These are phyloP conservation scores for Latrodectus hesperus DNA, from an alignment of 2,888 invertebrate species.

Conservation along the genomic window DNA sequence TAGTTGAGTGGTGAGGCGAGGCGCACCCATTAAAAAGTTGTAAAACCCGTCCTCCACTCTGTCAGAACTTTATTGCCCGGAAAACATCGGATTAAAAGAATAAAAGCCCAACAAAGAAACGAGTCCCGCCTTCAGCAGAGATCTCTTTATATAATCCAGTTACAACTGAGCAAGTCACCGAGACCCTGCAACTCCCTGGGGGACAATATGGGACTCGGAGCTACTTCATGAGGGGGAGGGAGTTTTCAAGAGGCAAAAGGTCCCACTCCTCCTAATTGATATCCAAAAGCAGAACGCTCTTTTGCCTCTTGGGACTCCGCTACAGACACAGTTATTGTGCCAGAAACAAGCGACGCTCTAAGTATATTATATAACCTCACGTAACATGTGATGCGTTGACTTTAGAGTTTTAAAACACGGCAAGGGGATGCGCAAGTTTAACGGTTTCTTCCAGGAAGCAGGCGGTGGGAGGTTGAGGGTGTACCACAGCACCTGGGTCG, in stretches of 20 bases:
- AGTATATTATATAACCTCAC: conserved; percentile 67
- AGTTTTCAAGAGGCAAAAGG: conserved; percentile 52
- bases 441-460: conserved; percentile 34
- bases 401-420: conserved; percentile 67
- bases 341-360: conserved; percentile 61
- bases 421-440: conserved; percentile 49
- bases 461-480: background rate
- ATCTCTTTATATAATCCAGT: conserved; percentile 61
- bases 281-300: conserved; percentile 51
- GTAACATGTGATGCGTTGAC: conserved; percentile 66
- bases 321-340: conserved; percentile 25
- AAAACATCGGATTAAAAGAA: conserved; percentile 41
- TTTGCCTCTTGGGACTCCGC: conserved; percentile 4
- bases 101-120: conserved; percentile 12
- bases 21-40: conserved; percentile 58
- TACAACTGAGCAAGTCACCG: conserved; percentile 50
- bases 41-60: conserved; percentile 46
- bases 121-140: background rate
- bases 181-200: conserved; percentile 38
- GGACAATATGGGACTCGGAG: conserved; percentile 54
- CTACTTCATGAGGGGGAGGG: conserved; percentile 39
- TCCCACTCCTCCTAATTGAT: conserved; percentile 67
- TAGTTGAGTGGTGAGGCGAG: conserved; percentile 17
- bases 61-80: conserved; percentile 35
- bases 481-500: conserved; percentile 25